phyloP scores from a whole-genome alignment of 2,888 invertebrate species.

The Dryobotodes eremita region DNA sequence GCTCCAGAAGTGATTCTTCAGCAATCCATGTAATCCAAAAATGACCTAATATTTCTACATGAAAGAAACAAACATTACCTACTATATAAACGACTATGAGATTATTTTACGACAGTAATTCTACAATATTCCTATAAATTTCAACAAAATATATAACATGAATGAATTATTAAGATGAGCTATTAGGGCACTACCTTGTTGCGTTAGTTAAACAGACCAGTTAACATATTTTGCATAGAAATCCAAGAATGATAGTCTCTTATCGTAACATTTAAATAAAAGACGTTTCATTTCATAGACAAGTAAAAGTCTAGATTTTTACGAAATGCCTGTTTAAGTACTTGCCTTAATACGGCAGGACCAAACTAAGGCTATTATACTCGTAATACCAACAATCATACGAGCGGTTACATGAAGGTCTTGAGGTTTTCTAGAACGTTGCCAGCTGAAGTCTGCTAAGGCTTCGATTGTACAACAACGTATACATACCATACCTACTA shows the following conservation, averaged over 20 bases:
- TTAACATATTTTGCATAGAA: slow-evolving; percentile 9
- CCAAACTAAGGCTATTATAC: background rate
- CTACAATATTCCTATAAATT: slow-evolving; percentile 28
- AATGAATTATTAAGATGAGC: background rate
- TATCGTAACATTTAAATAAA: background rate
- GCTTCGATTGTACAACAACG: slow-evolving; percentile 19
- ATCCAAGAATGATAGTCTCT: background rate
- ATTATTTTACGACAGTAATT: slow-evolving; percentile 42
- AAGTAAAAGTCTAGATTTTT: background rate
- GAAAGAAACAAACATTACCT: slow-evolving; percentile 53
- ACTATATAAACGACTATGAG: slow-evolving; percentile 33
- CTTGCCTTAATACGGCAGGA: background rate
- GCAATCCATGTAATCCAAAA: slow-evolving; percentile 69
- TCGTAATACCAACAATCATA: background rate
- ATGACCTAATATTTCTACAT: slow-evolving; percentile 68
- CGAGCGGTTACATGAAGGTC: background rate
- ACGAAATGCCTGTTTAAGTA: background rate
- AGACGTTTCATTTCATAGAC: background rate
- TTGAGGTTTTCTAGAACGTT: slow-evolving; percentile 6
- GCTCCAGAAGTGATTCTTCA: slow-evolving; percentile 76
- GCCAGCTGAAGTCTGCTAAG: slow-evolving; percentile 25
- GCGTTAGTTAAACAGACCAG: slow-evolving; percentile 62
- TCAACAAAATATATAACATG: slow-evolving; percentile 10
- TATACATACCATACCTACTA: background rate
- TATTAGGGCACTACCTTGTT: slow-evolving; percentile 19